Conservation (phyloP, 2,113 vertebrate genomes). For the Eclectus roratus region DNA sequence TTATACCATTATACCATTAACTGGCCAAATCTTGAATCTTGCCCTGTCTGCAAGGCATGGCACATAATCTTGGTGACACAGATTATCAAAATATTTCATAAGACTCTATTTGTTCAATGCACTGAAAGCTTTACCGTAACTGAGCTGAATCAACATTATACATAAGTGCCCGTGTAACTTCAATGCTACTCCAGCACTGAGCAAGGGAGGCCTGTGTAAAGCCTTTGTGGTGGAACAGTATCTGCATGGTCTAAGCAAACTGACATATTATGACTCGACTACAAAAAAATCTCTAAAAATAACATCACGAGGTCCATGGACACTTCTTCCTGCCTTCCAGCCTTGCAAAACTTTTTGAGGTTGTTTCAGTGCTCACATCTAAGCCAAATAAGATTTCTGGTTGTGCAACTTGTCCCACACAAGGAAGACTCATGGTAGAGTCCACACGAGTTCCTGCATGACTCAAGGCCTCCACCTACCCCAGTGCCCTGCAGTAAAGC, state of each 20-base stretch:
- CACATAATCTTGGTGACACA: not conserved
- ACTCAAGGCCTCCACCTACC: not conserved
- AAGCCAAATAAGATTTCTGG: not conserved
- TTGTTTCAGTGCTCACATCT: not conserved
- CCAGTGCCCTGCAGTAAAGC: not conserved
- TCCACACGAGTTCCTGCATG: rapidly evolving
- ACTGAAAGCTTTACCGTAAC: not conserved
- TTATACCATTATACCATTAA: not conserved
- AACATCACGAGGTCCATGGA: not conserved
- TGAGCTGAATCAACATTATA: not conserved
- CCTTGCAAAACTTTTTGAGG: not conserved
- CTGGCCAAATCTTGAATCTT: not conserved
- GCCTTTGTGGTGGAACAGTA: not conserved
- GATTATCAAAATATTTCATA: not conserved
- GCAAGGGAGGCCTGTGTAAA: not conserved
- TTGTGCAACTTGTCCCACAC: not conserved
- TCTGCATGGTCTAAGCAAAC: not conserved
- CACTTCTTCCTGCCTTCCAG: not conserved
- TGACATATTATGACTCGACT: not conserved
- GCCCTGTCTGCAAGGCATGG: not conserved
- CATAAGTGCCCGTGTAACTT: not conserved
- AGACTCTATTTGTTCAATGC: not conserved
- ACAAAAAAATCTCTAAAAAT: not conserved
- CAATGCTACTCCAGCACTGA: not conserved
- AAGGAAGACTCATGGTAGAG: not conserved